These are phyloP conservation scores for Spicauda simplicius DNA, from an alignment of 2,888 invertebrate species.

Conservation along the genomic window DNA sequence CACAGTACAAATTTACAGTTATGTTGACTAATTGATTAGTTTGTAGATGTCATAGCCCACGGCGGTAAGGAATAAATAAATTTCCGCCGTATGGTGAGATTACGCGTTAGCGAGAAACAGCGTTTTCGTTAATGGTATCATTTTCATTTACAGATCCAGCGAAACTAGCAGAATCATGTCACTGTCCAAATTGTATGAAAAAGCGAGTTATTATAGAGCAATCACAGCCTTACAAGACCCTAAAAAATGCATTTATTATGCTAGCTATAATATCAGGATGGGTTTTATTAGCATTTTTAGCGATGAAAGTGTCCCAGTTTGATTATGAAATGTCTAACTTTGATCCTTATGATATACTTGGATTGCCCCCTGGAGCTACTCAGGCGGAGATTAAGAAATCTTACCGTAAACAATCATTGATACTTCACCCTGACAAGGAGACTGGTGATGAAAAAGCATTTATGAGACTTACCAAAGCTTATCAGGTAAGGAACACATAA, in stretches of 20 bases:
- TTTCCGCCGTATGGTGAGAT: neutral
- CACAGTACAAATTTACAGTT: conserved; percentile 35
- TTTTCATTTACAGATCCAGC: conserved; percentile 87
- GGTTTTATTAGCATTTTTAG: conserved; percentile 91
- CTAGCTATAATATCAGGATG: conserved; percentile 92
- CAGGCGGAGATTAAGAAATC: conserved; percentile 97
- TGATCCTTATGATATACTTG: conserved; percentile 98
- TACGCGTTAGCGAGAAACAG: neutral
- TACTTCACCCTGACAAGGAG: conserved; percentile 98
- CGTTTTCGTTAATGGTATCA: neutral
- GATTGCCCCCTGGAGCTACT: conserved; percentile 94
- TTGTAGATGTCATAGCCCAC: conserved; percentile 10
- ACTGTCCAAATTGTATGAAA: conserved; percentile 94
- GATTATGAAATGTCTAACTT: conserved; percentile 99
- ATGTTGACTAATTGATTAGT: conserved; percentile 32
- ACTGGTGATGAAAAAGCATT: conserved; percentile 98
- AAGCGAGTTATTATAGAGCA: conserved; percentile 93
- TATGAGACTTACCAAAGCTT: conserved; percentile 97
- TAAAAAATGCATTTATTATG: conserved; percentile 93
- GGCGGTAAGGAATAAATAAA: conserved; percentile 1
- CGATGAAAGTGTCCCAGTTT: conserved; percentile 97
- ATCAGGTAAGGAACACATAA: conserved; percentile 88
- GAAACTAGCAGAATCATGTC: conserved; percentile 91
- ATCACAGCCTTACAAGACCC: conserved; percentile 94
- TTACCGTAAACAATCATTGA: conserved; percentile 96